Percentiles rank a stretch among this genome's conserved stretches.
Conservation (phyloP, 2,888 invertebrate genomes). For the Ophonus ardosiacus region DNA sequence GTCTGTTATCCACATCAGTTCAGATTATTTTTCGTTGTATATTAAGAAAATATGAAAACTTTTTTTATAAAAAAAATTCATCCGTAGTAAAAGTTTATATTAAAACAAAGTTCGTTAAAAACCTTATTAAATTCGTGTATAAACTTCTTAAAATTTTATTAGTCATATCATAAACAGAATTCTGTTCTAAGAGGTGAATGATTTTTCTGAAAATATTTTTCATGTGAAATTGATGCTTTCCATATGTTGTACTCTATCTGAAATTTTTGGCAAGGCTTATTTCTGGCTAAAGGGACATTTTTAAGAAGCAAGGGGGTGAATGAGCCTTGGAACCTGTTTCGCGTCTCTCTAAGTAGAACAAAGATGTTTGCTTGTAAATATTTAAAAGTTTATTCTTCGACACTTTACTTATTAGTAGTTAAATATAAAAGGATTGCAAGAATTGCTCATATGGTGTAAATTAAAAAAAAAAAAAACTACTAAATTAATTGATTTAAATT, state of each 20-base stretch:
- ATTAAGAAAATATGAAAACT: not conserved
- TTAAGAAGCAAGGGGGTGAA: not conserved
- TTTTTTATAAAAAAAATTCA: not conserved
- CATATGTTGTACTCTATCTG: not conserved
- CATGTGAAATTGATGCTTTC: not conserved
- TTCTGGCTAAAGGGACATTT: not conserved
- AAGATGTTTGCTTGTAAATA: not conserved
- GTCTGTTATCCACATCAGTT: not conserved
- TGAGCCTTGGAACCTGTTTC: not conserved
- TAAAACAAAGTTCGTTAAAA: not conserved
- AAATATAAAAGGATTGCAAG: not conserved
- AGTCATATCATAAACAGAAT: not conserved
- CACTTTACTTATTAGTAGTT: not conserved
- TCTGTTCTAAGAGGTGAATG: not conserved
- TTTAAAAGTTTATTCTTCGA: not conserved
- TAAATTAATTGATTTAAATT: no score
- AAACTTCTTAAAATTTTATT: not conserved
- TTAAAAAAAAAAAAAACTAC: no score
- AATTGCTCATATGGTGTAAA: not conserved
- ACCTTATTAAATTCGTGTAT: not conserved
- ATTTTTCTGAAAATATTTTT: not conserved
- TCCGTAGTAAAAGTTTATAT: not conserved
- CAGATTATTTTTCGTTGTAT: not conserved
- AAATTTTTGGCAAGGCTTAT: not conserved
- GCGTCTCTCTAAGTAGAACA: not conserved